phyloP scores from a whole-genome alignment of 2,113 vertebrate genomes.

The Hymenochirus boettgeri region DNA sequence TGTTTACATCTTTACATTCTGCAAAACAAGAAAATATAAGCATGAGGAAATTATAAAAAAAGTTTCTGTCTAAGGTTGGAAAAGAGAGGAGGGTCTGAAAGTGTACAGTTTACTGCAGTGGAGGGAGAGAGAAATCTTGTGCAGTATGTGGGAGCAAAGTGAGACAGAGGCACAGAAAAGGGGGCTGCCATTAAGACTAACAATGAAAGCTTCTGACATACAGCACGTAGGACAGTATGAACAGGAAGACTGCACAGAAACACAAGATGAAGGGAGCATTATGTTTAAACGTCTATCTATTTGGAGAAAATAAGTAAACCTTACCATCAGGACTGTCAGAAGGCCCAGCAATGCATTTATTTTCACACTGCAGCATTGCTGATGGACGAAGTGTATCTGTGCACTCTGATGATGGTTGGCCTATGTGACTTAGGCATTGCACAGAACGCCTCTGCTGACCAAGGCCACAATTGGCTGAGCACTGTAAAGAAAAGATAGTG shows the following conservation, averaged over 20 bases:
- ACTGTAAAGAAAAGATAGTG: constrained; percentile 64
- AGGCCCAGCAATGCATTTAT: constrained; percentile 79
- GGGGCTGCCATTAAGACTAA: too few species aligned
- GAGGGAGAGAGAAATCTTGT: neutral
- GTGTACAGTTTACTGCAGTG: neutral
- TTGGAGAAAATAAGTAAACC: constrained; percentile 16
- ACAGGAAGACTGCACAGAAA: too few species aligned
- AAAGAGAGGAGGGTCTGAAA: neutral
- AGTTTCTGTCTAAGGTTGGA: neutral
- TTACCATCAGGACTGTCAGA: constrained; percentile 90
- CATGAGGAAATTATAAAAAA: constrained; percentile 6
- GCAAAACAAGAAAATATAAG: constrained; percentile 37
- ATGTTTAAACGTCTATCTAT: too few species aligned
- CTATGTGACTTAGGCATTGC: constrained; percentile 79
- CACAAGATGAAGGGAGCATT: too few species aligned
- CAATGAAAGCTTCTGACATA: too few species aligned
- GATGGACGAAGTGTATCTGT: constrained; percentile 74
- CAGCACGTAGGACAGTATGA: too few species aligned
- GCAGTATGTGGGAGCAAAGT: neutral
- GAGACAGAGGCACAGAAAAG: constrained; percentile 8
- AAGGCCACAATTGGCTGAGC: constrained; percentile 82
- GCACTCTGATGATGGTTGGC: constrained; percentile 80
- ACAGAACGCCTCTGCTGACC: constrained; percentile 88
- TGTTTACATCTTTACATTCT: constrained; percentile 99
- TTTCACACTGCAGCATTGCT: constrained; percentile 85